phyloP scores from a whole-genome alignment of 2,113 vertebrate species.

The Oncorhynchus mykiss region DNA sequence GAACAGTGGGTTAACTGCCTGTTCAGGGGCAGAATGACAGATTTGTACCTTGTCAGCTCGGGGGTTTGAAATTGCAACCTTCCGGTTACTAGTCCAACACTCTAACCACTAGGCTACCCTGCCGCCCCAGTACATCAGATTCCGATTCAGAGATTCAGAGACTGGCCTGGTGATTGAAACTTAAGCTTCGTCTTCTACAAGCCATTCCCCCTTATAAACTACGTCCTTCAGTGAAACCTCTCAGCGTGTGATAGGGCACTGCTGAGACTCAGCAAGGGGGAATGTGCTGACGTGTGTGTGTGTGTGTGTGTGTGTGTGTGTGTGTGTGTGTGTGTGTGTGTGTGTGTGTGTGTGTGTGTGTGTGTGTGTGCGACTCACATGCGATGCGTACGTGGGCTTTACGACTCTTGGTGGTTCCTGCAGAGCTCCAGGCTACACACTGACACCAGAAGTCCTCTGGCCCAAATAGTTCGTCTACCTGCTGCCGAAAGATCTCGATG shows the following conservation, averaged over 20 bases:
- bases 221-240: no score
- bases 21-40: no score
- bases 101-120: no score
- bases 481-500: constrained; percentile 92
- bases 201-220: no score
- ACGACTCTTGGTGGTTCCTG: constrained; percentile 93
- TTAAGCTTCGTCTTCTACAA: no score
- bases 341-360: neutral
- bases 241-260: neutral
- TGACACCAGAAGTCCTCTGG: constrained; percentile 96
- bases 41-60: no score
- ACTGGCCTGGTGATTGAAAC: no score
- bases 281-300: constrained; percentile 1
- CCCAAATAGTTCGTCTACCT: constrained; percentile 92
- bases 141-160: no score
- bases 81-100: no score
- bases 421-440: constrained; percentile 95
- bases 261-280: neutral
- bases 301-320: neutral
- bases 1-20: no score
- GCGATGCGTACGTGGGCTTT: constrained; percentile 93
- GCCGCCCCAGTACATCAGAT: no score
- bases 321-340: neutral
- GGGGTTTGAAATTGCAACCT: no score
- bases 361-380: constrained; percentile 79